A percentile compares a stretch with the other conserved stretches of the same genome.
Evolutionary conservation across 2,113 vertebrate genomes (phyloP).

Genomic region (Penelope pileata): DNA sequence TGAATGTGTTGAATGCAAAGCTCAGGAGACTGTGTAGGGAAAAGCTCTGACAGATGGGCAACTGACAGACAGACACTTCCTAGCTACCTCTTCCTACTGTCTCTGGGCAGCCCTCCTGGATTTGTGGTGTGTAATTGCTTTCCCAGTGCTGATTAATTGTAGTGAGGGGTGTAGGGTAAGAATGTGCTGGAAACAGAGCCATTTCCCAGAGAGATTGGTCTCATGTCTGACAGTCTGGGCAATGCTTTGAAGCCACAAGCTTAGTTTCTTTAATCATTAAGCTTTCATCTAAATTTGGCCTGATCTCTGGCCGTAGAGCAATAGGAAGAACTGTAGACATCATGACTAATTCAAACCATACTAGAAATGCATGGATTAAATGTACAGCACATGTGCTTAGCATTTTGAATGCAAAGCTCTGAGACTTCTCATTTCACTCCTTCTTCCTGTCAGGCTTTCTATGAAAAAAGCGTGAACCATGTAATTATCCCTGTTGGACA

Average conservation of each 20-base stretch:
- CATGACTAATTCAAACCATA: not conserved
- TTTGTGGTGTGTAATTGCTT: not conserved
- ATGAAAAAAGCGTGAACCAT: not conserved
- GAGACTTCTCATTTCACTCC: not conserved
- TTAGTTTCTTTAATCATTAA: not conserved
- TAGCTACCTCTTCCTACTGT: not conserved
- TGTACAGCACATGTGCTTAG: not conserved
- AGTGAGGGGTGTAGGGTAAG: not conserved
- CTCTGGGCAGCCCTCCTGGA: constrained; percentile 2
- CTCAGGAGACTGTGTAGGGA: not conserved
- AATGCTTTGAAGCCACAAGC: constrained; percentile 2
- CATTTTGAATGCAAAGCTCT: not conserved
- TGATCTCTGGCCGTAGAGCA: not conserved
- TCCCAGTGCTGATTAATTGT: not conserved
- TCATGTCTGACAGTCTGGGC: not conserved
- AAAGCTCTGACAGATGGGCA: not conserved
- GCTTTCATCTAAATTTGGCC: constrained; percentile 1
- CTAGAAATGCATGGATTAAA: not conserved
- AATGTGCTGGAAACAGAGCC: not conserved
- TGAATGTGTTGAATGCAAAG: accelerated
- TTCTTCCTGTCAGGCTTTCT: not conserved
- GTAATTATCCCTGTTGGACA: not conserved
- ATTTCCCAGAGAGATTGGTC: not conserved
- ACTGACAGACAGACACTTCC: not conserved
- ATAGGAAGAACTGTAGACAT: constrained; percentile 3